Evolutionary conservation across 2,797 vertebrate genomes (phyloP).

Genomic region (Cynodonichthys magdalenae): DNA sequence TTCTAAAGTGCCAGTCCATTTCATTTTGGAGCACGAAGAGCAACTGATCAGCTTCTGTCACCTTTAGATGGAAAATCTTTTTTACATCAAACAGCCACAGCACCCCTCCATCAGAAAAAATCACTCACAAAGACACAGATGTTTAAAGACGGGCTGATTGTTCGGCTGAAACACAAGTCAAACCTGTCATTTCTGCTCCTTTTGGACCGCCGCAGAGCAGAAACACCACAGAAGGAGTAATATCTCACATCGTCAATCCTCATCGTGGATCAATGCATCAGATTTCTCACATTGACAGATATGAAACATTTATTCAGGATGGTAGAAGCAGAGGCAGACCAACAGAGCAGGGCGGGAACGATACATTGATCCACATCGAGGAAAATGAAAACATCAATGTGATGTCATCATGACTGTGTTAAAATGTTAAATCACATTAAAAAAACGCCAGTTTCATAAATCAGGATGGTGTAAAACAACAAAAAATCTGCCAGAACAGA

Average conservation of each 20-base stretch:
- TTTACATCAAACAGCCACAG: not conserved
- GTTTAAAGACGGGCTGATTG: not conserved
- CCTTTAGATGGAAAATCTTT: not conserved
- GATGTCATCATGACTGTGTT: too few relatives aligned
- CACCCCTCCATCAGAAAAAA: not conserved
- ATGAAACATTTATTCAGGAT: not conserved
- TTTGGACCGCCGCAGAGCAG: not conserved
- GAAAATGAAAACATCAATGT: too few relatives aligned
- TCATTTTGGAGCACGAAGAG: too few relatives aligned
- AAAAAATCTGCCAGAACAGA: too few relatives aligned
- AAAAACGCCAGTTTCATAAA: too few relatives aligned
- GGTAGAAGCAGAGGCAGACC: too few relatives aligned
- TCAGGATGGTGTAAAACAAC: too few relatives aligned
- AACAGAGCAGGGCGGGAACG: too few relatives aligned
- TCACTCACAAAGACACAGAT: not conserved
- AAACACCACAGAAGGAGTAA: not conserved
- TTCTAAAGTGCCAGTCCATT: constrained; percentile 23
- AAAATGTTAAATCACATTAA: too few relatives aligned
- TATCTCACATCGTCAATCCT: not conserved
- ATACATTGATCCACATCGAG: too few relatives aligned
- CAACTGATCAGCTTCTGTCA: not conserved
- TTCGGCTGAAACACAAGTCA: not conserved
- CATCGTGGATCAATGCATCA: not conserved
- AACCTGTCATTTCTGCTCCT: not conserved
- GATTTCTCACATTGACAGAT: not conserved